Evolutionary conservation across 1,140 invertebrate genomes (phyloP).

Genomic region (Coptotermes formosanus): DNA sequence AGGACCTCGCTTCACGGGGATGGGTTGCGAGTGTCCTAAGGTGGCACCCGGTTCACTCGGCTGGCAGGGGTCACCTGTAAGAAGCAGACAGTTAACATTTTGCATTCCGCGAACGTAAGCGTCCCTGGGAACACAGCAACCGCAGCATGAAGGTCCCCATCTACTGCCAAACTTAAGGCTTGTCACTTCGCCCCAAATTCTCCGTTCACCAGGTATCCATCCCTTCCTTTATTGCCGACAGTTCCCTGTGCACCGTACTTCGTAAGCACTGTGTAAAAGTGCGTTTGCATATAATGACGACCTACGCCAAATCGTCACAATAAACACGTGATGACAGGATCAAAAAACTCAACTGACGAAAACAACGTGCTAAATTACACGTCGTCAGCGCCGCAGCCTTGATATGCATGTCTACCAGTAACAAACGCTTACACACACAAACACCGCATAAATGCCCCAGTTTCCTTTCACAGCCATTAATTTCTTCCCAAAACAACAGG

Average conservation of each 20-base stretch:
- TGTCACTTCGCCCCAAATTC: too few relatives aligned
- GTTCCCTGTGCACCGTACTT: too few relatives aligned
- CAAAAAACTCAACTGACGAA: background rate
- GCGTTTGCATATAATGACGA: background rate
- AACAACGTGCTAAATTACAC: background rate
- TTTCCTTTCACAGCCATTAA: background rate
- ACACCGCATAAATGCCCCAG: background rate
- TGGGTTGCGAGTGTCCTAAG: background rate
- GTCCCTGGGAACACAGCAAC: too few relatives aligned
- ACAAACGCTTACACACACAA: background rate
- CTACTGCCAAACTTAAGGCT: too few relatives aligned
- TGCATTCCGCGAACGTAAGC: too few relatives aligned
- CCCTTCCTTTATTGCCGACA: too few relatives aligned
- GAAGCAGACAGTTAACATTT: too few relatives aligned
- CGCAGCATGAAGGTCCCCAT: too few relatives aligned
- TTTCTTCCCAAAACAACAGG: background rate
- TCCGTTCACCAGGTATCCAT: too few relatives aligned
- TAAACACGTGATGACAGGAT: background rate
- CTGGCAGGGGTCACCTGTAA: background rate
- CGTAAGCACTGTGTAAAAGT: too few relatives aligned
- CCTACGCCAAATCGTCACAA: background rate
- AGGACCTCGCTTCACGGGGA: conserved; percentile 26
- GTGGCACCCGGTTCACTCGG: background rate
- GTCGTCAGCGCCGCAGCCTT: background rate
- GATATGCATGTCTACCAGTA: background rate